A percentile compares a stretch with the other conserved stretches of the same genome.
These are phyloP conservation scores for Spodoptera exigua DNA, from an alignment of 2,888 invertebrate species.

Conservation along the genomic window DNA sequence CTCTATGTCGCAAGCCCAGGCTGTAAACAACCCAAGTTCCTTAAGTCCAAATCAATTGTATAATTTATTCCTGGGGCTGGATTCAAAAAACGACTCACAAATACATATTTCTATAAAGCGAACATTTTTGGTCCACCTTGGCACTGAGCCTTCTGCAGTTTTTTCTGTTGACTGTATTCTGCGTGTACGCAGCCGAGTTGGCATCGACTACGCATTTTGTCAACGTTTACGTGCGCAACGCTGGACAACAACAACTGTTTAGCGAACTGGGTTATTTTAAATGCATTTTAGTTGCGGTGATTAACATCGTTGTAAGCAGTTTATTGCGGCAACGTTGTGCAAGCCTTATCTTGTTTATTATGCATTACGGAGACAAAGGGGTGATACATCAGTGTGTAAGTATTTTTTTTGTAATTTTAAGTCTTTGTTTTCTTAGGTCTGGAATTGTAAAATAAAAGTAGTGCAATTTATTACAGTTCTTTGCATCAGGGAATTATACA, in stretches of 20 bases:
- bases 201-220: conserved; percentile 43
- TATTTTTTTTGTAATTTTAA: too few relatives aligned
- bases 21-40: too few relatives aligned
- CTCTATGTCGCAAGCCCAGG: too few relatives aligned
- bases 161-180: background rate
- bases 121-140: background rate
- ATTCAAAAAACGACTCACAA: too few relatives aligned
- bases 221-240: conserved; percentile 41
- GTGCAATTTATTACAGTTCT: too few relatives aligned
- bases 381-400: too few relatives aligned
- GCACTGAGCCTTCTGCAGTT: conserved; percentile 18
- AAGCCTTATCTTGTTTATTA: conserved; percentile 1
- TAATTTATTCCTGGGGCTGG: too few relatives aligned
- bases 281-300: conserved; percentile 30
- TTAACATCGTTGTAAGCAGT: conserved; percentile 13
- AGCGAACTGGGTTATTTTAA: conserved; percentile 45
- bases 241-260: conserved; percentile 17
- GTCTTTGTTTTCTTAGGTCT: too few relatives aligned
- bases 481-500: too few relatives aligned
- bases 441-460: too few relatives aligned
- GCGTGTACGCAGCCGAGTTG: conserved; percentile 44
- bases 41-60: too few relatives aligned
- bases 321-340: conserved; percentile 12
- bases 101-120: too few relatives aligned
- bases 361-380: background rate